phyloP scores from a whole-genome alignment of 2,113 vertebrate genomes.

The Pardalotus punctatus region DNA sequence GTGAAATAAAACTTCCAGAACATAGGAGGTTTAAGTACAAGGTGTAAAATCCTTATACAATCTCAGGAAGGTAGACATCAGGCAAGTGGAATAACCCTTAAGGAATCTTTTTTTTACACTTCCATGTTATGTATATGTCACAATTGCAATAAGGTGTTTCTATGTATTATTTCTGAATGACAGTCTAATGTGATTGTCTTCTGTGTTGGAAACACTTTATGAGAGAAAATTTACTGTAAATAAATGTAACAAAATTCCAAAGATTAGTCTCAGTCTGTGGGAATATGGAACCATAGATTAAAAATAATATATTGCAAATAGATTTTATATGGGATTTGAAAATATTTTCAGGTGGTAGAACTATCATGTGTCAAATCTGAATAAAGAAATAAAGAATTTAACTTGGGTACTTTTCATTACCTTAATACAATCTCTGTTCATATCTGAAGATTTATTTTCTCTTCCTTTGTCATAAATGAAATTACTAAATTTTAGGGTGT shows the following conservation, averaged over 20 bases:
- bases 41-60: neutral
- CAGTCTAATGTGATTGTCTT: neutral
- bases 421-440: neutral
- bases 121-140: neutral
- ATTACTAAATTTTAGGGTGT: neutral
- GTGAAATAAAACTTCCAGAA: neutral
- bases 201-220: neutral
- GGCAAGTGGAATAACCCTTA: neutral
- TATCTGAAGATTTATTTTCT: neutral
- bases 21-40: neutral
- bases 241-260: neutral
- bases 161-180: neutral
- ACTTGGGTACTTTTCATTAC: neutral
- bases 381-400: neutral
- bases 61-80: neutral
- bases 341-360: neutral
- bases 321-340: neutral
- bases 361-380: neutral
- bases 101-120: neutral
- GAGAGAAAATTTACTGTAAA: neutral
- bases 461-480: neutral
- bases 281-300: neutral
- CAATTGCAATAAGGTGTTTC: neutral
- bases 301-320: neutral
- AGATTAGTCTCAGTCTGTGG: neutral